Evolutionary conservation across 2,113 vertebrate genomes (phyloP), one percentile per base, ranked within the genome.

Genomic region (Pterocles orientalis): DNA sequence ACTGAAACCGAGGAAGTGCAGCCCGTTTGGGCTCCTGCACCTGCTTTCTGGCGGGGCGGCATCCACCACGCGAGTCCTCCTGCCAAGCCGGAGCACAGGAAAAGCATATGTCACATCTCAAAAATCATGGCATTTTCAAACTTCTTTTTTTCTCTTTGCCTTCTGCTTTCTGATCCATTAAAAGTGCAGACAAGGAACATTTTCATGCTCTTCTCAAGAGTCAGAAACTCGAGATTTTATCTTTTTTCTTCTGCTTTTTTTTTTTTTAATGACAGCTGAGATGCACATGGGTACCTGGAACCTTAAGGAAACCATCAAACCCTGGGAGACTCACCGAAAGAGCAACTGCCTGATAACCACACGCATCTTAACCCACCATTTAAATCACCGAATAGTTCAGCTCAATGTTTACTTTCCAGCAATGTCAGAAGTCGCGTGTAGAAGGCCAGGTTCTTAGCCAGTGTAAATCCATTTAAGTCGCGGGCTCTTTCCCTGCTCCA

Each of bases 331-430:
- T 69, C 69, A 39, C 9, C 2, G 0, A 79, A 80, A 75, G 58
- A 91, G 68, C 57, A 82, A 80, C 65, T 61, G 66, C 62, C 50
- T 76, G 78, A 82, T 72, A 73, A 90, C 61, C 39, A 19, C 73
- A 82, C 0, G 0, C 64, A 81, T 79, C 94, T 92, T 64, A 90
- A 93, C 81, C 56, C 64, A 64, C 73, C 3, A 0, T 26, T 84
- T 86, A 78, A 92, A 96, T 90, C 88, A 97, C 60, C 4, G 1
- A 82, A 85, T 29, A 90, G 85, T 56, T 86, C 85, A 90, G 90
- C 84, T 93, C 84, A 29, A 17, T 80, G 92, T 96, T 97, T 97
- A 95, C 96, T 97, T 97, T 96, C 96, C 97, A 97, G 96, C 95
- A 94, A 96, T 95, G 95, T 97, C 95, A 97, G 97, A 91, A 94